Evolutionary conservation across 1,140 invertebrate genomes (phyloP).

Genomic region (Mya arenaria): DNA sequence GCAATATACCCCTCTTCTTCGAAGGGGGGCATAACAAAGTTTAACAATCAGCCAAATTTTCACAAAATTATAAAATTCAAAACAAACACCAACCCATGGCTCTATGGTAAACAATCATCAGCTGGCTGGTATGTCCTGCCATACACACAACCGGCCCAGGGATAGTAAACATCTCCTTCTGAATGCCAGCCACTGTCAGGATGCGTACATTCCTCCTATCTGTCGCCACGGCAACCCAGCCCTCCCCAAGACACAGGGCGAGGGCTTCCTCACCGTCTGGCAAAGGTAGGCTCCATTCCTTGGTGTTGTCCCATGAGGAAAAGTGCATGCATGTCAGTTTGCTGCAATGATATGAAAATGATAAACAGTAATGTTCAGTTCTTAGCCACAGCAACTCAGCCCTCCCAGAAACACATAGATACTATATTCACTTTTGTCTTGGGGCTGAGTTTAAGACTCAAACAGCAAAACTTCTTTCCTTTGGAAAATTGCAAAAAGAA

Average conservation of each 20-base stretch:
- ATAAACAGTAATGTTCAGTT: no score
- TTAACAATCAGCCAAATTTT: no score
- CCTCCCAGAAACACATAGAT: no score
- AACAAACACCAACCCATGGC: slow-evolving; percentile 72
- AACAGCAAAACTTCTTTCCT: no score
- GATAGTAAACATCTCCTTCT: slow-evolving; percentile 89
- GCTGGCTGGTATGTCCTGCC: slow-evolving; percentile 86
- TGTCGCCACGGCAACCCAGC: slow-evolving; percentile 91
- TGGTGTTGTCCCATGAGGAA: slow-evolving; percentile 88
- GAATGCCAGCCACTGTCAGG: slow-evolving; percentile 92
- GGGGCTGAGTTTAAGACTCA: no score
- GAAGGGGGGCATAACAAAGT: no score
- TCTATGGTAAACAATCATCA: slow-evolving; percentile 88
- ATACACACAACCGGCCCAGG: slow-evolving; percentile 88
- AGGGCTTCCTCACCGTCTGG: slow-evolving; percentile 88
- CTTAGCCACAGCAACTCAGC: no score
- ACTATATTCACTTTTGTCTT: no score
- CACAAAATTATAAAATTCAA: no score
- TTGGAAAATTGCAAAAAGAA: no score
- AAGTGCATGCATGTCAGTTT: slow-evolving; percentile 90
- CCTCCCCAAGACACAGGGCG: slow-evolving; percentile 86
- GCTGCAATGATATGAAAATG: no score
- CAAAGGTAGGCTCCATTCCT: slow-evolving; percentile 93
- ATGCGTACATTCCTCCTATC: slow-evolving; percentile 88
- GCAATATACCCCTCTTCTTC: no score